A percentile compares a stretch with the other conserved stretches of the same genome.
These are phyloP conservation scores for Colletes gigas DNA, from an alignment of 1,140 invertebrate genomes.

Conservation along the genomic window DNA sequence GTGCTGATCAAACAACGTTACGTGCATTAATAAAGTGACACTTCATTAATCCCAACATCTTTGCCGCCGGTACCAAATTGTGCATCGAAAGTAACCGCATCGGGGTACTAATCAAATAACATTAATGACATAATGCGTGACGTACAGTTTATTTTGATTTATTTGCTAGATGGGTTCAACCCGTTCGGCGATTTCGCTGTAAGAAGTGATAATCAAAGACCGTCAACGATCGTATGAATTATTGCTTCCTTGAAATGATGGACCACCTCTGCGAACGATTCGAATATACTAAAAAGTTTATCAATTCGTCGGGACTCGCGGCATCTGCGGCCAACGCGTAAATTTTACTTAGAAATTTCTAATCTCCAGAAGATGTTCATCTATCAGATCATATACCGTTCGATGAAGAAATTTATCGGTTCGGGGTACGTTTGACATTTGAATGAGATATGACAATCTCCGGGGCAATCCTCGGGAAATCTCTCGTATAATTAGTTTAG, in stretches of 20 bases:
- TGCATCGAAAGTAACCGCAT: not conserved
- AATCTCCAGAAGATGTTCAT: no score
- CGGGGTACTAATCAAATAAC: not conserved
- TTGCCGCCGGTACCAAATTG: not conserved
- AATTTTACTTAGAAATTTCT: no score
- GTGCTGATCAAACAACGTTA: not conserved
- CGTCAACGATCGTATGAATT: not conserved
- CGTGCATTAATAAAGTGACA: not conserved
- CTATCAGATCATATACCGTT: no score
- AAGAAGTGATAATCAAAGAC: not conserved
- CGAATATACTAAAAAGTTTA: not conserved
- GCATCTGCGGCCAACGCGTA: no score
- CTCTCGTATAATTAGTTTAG: no score
- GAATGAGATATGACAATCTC: no score
- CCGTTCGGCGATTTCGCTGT: not conserved
- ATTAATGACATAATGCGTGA: not conserved
- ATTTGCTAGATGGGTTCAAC: not conserved
- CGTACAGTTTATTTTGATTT: slow-evolving; percentile 8
- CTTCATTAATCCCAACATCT: not conserved
- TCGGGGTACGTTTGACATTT: no score
- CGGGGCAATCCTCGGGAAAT: no score
- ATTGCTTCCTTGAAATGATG: not conserved
- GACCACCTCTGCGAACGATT: not conserved
- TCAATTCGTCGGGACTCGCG: no score
- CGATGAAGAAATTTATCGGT: no score